Conservation (phyloP, 2,888 invertebrate genomes). For the Dicycla oo region DNA sequence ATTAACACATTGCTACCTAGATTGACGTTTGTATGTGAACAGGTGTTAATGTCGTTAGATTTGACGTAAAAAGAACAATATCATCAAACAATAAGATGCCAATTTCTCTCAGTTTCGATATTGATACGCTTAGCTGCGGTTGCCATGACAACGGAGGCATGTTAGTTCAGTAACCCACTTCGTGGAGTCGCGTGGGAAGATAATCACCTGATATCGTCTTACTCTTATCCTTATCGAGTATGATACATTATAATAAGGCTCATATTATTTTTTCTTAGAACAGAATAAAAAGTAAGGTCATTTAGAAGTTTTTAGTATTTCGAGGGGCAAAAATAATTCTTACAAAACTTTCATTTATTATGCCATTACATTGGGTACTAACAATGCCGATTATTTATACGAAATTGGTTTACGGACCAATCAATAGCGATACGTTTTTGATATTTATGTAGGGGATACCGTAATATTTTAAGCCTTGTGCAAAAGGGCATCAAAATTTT, state of each 20-base stretch:
- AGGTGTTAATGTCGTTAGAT: background rate
- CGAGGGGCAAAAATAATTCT: background rate
- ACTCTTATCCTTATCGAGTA: slow-evolving; percentile 47
- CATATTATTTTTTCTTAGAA: background rate
- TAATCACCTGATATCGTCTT: slow-evolving; percentile 53
- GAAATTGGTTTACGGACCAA: too few species aligned
- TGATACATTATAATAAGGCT: slow-evolving; percentile 5
- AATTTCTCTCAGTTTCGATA: slow-evolving; percentile 3
- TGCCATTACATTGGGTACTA: too few species aligned
- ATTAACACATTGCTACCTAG: background rate
- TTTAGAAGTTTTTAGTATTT: background rate
- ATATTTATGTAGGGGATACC: too few species aligned
- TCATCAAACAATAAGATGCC: background rate
- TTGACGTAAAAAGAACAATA: background rate
- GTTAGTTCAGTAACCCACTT: slow-evolving; percentile 57
- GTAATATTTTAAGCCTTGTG: too few species aligned
- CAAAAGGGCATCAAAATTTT: too few species aligned
- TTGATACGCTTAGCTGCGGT: slow-evolving; percentile 26
- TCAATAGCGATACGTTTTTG: too few species aligned
- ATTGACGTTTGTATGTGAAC: background rate
- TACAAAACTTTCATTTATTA: background rate
- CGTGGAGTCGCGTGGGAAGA: slow-evolving; percentile 41
- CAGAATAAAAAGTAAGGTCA: background rate
- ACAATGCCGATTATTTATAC: too few species aligned
- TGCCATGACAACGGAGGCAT: slow-evolving; percentile 28